phyloP scores from a whole-genome alignment of 2,888 invertebrate species.

The Melipona beecheii region DNA sequence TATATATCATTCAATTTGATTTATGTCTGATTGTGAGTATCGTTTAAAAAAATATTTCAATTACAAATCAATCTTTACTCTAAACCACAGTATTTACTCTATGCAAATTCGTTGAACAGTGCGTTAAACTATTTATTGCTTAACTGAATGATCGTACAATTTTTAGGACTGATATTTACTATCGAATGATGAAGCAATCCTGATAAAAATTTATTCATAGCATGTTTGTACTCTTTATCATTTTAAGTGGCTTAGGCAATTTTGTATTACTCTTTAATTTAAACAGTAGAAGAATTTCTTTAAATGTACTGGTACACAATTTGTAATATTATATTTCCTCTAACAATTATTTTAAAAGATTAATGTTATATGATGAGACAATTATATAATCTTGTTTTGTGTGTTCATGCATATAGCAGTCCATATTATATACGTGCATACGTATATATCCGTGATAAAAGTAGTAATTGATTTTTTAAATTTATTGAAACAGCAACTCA shows the following conservation, averaged over 20 bases:
- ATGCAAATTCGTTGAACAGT: neutral
- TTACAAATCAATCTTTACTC: neutral
- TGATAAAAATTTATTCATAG: neutral
- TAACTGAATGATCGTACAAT: slow-evolving; percentile 20
- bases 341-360: neutral
- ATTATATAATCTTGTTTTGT: too few species aligned
- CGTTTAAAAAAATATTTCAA: neutral
- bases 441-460: neutral
- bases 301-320: neutral
- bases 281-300: neutral
- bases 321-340: neutral
- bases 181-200: slow-evolving; percentile 33
- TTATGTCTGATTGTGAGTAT: neutral
- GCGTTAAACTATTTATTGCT: slow-evolving; percentile 1
- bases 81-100: neutral
- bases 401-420: too few species aligned
- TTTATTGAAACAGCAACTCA: neutral
- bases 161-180: slow-evolving; percentile 15
- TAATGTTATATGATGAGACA: too few species aligned
- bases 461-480: neutral
- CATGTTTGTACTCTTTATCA: neutral
- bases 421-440: neutral
- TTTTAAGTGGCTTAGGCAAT: neutral
- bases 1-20: neutral
- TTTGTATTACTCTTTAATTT: neutral